These are phyloP conservation scores for Lethrus apterus DNA, from an alignment of 1,140 invertebrate species.

Conservation along the genomic window DNA sequence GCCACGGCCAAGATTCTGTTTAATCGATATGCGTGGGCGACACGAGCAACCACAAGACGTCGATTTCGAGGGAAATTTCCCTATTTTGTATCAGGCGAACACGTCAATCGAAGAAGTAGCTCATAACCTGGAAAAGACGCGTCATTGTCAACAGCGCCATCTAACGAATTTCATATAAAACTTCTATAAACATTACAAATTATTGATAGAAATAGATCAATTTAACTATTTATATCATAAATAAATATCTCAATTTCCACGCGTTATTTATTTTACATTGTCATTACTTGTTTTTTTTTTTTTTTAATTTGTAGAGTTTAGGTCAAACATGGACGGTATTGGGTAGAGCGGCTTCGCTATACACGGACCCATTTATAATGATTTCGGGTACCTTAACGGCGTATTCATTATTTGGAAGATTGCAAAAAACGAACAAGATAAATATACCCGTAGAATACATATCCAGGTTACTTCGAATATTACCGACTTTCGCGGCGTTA, in stretches of 20 bases:
- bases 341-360: constrained; percentile 63
- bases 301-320: constrained; percentile 35
- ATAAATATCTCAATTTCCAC: too few relatives aligned
- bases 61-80: constrained; percentile 21
- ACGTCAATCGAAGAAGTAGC: neutral
- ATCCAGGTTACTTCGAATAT: constrained; percentile 51
- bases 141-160: too few relatives aligned
- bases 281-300: too few relatives aligned
- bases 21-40: constrained; percentile 15
- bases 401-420: constrained; percentile 54
- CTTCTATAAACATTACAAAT: too few relatives aligned
- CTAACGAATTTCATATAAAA: too few relatives aligned
- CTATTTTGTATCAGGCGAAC: constrained; percentile 15
- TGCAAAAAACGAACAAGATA: constrained; percentile 49
- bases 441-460: constrained; percentile 53
- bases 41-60: constrained; percentile 14
- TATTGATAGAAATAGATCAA: too few relatives aligned
- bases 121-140: too few relatives aligned
- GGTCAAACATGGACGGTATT: constrained; percentile 63
- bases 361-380: constrained; percentile 72
- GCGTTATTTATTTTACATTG: too few relatives aligned
- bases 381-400: constrained; percentile 63
- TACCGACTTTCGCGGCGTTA: constrained; percentile 49
- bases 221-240: too few relatives aligned
- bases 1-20: too few relatives aligned